These are phyloP conservation scores for Sebastes itinus DNA, from an alignment of 2,797 vertebrate species.

Conservation along the genomic window DNA sequence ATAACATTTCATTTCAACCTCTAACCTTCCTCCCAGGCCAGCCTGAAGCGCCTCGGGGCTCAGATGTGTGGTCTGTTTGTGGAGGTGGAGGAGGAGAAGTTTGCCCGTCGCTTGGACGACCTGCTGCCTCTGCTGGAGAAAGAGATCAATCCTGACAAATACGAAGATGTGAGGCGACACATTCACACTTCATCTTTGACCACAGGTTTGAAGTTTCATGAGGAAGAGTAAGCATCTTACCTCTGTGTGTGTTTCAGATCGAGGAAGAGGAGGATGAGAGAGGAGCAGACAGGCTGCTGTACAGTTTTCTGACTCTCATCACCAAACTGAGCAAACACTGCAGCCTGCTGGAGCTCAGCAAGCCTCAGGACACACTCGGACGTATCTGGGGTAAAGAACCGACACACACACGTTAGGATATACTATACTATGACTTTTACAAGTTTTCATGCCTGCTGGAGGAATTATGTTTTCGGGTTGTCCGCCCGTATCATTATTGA, in stretches of 20 bases:
- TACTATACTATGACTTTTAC: too few species aligned
- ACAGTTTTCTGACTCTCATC: conserved; percentile 89
- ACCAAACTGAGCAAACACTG: conserved; percentile 92
- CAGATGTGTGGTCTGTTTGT: conserved; percentile 92
- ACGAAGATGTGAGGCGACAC: conserved; percentile 85
- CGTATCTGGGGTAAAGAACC: conserved; percentile 88
- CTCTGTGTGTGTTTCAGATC: conserved; percentile 77
- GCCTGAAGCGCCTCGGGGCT: conserved; percentile 87
- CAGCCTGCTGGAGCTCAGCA: conserved; percentile 83
- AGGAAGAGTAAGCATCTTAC: not conserved
- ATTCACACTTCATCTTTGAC: fast-evolving
- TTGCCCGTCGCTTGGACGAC: conserved; percentile 82
- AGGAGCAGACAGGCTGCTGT: conserved; percentile 91
- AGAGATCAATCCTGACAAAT: conserved; percentile 87
- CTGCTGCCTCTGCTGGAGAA: conserved; percentile 88
- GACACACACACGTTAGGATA: not conserved
- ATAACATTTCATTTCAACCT: not conserved
- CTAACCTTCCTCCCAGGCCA: conserved; percentile 52
- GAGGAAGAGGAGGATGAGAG: conserved; percentile 91
- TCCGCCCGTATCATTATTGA: too few species aligned
- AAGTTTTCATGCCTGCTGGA: too few species aligned
- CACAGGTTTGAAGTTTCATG: not conserved
- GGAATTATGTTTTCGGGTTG: too few species aligned
- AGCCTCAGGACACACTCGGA: conserved; percentile 77
- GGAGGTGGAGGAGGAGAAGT: conserved; percentile 89